A percentile compares a stretch with the other conserved stretches of the same genome.
phyloP scores from a whole-genome alignment of 1,140 invertebrate species.

The Bombus polaris region DNA sequence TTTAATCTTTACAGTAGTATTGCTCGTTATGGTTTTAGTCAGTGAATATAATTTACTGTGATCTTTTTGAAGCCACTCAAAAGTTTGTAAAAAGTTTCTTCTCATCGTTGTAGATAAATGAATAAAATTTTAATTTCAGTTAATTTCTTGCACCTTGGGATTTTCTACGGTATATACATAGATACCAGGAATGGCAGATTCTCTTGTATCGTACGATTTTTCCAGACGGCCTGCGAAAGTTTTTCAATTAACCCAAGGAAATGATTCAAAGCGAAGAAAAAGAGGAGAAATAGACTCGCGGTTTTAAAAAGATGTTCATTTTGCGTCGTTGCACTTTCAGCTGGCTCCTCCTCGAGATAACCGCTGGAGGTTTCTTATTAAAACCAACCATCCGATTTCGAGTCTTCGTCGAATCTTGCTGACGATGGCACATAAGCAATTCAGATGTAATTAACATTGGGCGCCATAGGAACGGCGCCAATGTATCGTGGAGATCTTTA shows the following conservation, averaged over 20 bases:
- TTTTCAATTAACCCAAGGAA: constrained; percentile 54
- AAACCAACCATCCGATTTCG: constrained; percentile 30
- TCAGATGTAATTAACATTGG: constrained; percentile 60
- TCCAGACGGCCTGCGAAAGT: constrained; percentile 10
- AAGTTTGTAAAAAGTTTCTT: too few relatives aligned
- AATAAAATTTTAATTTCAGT: too few relatives aligned
- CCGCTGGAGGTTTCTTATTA: constrained; percentile 59
- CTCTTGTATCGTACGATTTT: neutral
- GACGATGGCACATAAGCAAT: constrained; percentile 58
- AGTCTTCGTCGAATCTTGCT: constrained; percentile 18
- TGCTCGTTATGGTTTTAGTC: too few relatives aligned
- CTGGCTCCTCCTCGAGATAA: constrained; percentile 25
- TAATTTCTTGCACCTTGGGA: neutral
- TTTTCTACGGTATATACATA: neutral
- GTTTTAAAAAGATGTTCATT: constrained; percentile 49
- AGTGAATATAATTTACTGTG: too few relatives aligned
- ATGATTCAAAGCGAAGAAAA: constrained; percentile 40
- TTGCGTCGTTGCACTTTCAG: constrained; percentile 62
- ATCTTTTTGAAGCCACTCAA: too few relatives aligned
- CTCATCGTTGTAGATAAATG: too few relatives aligned
- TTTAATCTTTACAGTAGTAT: too few relatives aligned
- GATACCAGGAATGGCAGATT: neutral
- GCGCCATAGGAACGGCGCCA: neutral
- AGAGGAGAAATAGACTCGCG: neutral
- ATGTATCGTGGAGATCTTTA: too few relatives aligned